Evolutionary conservation across 2,113 vertebrate species (phyloP), one percentile per base, ranked within the genome.

Genomic region (Siniperca chuatsi): DNA sequence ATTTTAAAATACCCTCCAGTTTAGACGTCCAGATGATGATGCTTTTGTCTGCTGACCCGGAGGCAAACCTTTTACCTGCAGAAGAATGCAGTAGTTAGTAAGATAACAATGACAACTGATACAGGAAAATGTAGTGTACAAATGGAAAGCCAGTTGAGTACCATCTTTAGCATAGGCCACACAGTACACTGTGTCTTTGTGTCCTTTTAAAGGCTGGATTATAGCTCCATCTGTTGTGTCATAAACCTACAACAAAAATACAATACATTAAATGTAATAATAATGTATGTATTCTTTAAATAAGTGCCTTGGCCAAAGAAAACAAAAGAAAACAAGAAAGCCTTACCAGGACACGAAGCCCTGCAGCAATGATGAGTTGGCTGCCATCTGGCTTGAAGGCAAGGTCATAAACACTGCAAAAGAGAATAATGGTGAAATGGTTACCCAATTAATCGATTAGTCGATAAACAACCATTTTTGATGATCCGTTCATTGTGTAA

Each of bases 1-100:
- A 99, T 88, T 98, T 99, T 87, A 99, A 95, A 94, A 99, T 99
- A 88, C 98, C 98, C 95, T 99, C 98, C 68, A 99, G 88, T 92
- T 99, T 99, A 81, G 98, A 98, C 6, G 98, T 99, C 98, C 98
- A 99, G 81, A 99, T 99, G 74, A 99, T 99, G 85, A 99, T 97
- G 77, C 97, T 99, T 96, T 99, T 99, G 95, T 99, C 98, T 78
- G 98, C 98, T 25, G 98, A 99, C 66, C 98, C 98, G 21, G 98
- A 99, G 25, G 98, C 98, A 54, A 99, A 99, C 57, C 98, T 96
- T 80, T 99, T 99, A 82, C 98, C 98, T 99, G 84, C 61, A 75
- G 20, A 90, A 78, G 55, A 79, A 90, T 16, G 60, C 7, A 62
- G 18, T 8, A 58, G 21, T 83, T 44, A 82, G 37, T 75, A 35